Base-by-base conservation (phyloP, 2,888 invertebrate species). In the Thecophora atra region DNA sequence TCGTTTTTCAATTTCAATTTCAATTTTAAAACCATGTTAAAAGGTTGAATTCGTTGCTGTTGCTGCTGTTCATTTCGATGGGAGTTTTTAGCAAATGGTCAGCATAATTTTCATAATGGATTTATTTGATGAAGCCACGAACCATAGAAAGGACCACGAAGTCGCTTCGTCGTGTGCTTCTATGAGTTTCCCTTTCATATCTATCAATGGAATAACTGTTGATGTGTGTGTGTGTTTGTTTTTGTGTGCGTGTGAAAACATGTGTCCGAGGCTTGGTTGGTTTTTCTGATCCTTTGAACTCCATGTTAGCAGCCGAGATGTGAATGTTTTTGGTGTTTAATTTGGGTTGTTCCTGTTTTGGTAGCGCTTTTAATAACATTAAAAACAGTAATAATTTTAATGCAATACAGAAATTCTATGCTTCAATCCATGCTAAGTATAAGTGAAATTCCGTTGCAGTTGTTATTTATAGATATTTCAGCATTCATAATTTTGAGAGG, bases 81-180 rank as follows among this genome's bases (percentile, higher is more conserved):
- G 15, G 60, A 69, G 47, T 62, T 60, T 47, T 51, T 51, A 68
- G 44, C 68, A 68, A 60, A 69, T 69, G 69, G 69, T 69, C 69
- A 69, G 69, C 69, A 69, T 69, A 69, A 69, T 69, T 69, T 69
- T 69, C 69, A 69, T 69, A 69, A 69, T 69, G 69, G 69, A 69
- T 69, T 69, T 69, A 69, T 69, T 69, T 69, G 69, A 69, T 69
- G 26, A 26, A 54, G 67, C 54, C 54, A 67, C 17, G 44, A 44
- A 47, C 47, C 21, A 64, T 63, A 44, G 7, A 58, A 17, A 7
- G 13, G 7, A 30, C 7, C 30, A n/a, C 30, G 30, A 28, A 28
- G 21, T 4, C 21, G 11, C 26, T 47, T 15, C 26, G 64, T 11
- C 64, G 24, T 60, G 30, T 30, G 30, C 30, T 26, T 47, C 15